These are phyloP conservation scores for Zaprionus camerounensis DNA, from an alignment of 1,140 invertebrate species.

Conservation along the genomic window DNA sequence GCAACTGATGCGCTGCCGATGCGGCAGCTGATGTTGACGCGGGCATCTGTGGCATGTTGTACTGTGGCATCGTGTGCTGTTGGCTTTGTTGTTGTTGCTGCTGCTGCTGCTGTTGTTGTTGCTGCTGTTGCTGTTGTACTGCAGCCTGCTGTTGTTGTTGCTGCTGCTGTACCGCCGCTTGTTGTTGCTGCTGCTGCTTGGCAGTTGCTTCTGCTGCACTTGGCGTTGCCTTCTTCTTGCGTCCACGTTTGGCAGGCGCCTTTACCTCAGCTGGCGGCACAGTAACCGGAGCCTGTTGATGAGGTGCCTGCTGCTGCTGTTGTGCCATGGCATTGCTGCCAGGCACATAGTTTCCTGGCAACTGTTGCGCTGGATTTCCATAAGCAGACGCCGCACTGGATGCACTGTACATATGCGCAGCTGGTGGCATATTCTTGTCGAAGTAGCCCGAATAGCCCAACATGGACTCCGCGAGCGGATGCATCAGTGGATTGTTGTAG, in stretches of 20 bases:
- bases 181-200: slow-evolving; percentile 59
- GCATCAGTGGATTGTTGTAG: slow-evolving; percentile 78
- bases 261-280: slow-evolving; percentile 63
- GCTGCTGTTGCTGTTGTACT: slow-evolving; percentile 50
- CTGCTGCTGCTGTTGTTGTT: slow-evolving; percentile 44
- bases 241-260: slow-evolving; percentile 74
- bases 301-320: slow-evolving; percentile 40
- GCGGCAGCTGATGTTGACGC: slow-evolving; percentile 44
- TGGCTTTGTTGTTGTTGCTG: slow-evolving; percentile 38
- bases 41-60: slow-evolving; percentile 60
- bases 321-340: slow-evolving; percentile 54
- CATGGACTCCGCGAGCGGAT: slow-evolving; percentile 66
- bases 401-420: slow-evolving; percentile 80
- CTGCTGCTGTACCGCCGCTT: slow-evolving; percentile 43
- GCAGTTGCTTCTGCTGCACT: slow-evolving; percentile 70
- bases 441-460: slow-evolving; percentile 75
- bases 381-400: slow-evolving; percentile 60
- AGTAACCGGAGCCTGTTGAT: slow-evolving; percentile 22
- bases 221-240: slow-evolving; percentile 77
- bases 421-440: slow-evolving; percentile 78
- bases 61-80: slow-evolving; percentile 58
- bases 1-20: slow-evolving; percentile 58
- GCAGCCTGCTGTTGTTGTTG: slow-evolving; percentile 52
- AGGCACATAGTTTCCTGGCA: slow-evolving; percentile 75
- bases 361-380: slow-evolving; percentile 72